Percentiles rank a stretch among this genome's conserved stretches.
These are phyloP conservation scores for Troglohyphantes excavatus DNA, from an alignment of 2,888 invertebrate genomes.

Conservation along the genomic window DNA sequence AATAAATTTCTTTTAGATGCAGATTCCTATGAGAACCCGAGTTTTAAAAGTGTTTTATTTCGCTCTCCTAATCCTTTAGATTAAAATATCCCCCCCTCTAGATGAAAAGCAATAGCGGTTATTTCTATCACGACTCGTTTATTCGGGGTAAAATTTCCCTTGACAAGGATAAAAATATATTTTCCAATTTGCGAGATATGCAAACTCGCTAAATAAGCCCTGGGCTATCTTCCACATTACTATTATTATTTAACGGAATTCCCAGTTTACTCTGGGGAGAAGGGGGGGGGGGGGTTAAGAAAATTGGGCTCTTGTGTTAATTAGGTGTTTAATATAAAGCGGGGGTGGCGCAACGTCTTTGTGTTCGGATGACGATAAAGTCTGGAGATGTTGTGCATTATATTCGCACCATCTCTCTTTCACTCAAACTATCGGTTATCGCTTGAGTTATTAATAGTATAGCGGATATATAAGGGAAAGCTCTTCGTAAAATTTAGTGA, in stretches of 20 bases:
- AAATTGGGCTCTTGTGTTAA: slow-evolving; percentile 1
- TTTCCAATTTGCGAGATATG: neutral
- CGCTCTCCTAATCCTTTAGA: neutral
- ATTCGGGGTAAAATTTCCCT: neutral
- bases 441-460: neutral
- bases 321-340: slow-evolving; percentile 10
- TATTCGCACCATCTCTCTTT: neutral
- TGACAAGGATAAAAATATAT: neutral
- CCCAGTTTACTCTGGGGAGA: neutral
- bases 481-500: no score
- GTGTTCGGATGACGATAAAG: neutral
- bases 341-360: neutral
- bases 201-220: neutral
- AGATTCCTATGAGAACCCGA: neutral
- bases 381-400: neutral
- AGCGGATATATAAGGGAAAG: neutral
- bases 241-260: neutral
- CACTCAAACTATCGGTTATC: neutral
- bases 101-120: slow-evolving; percentile 23
- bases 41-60: neutral
- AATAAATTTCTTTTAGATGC: neutral
- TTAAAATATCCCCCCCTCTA: neutral
- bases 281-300: neutral
- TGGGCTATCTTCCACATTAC: neutral
- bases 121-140: neutral